A percentile compares a stretch with the other conserved stretches of the same genome.
Evolutionary conservation across 2,797 vertebrate genomes (phyloP).

Genomic region (Ibycter americanus): DNA sequence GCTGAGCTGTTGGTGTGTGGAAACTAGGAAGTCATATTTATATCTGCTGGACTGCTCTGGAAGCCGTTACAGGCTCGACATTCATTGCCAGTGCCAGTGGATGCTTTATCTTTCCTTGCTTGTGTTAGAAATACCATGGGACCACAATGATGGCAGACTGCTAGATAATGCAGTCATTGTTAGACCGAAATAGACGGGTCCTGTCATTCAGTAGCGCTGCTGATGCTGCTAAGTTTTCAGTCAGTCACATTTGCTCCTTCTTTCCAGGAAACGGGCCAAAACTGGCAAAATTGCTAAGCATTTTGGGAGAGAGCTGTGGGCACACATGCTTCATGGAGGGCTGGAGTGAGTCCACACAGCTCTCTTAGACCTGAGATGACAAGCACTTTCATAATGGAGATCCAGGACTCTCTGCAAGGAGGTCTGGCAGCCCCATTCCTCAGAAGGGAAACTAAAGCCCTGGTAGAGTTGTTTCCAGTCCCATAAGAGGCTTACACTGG

Average conservation of each 20-base stretch:
- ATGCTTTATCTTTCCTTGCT: conserved; percentile 13
- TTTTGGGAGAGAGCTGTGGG: background rate
- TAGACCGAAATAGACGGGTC: background rate
- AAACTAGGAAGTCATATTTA: background rate
- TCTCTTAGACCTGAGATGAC: background rate
- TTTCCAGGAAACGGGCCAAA: background rate
- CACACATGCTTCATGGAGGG: background rate
- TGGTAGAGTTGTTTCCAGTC: background rate
- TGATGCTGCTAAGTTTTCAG: background rate
- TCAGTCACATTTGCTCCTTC: background rate
- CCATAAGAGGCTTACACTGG: background rate
- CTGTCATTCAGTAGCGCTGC: background rate
- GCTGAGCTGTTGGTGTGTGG: background rate
- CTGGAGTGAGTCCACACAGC: rapidly evolving
- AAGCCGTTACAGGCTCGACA: background rate
- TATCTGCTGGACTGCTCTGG: background rate
- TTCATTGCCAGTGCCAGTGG: background rate
- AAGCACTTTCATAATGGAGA: background rate
- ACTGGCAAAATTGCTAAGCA: background rate
- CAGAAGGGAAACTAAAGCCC: background rate
- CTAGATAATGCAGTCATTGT: background rate
- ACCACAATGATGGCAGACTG: background rate
- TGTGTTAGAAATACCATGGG: background rate
- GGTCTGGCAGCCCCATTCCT: background rate
- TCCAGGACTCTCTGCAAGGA: background rate